phyloP scores from a whole-genome alignment of 2,113 vertebrate species.

The Serinus canaria region DNA sequence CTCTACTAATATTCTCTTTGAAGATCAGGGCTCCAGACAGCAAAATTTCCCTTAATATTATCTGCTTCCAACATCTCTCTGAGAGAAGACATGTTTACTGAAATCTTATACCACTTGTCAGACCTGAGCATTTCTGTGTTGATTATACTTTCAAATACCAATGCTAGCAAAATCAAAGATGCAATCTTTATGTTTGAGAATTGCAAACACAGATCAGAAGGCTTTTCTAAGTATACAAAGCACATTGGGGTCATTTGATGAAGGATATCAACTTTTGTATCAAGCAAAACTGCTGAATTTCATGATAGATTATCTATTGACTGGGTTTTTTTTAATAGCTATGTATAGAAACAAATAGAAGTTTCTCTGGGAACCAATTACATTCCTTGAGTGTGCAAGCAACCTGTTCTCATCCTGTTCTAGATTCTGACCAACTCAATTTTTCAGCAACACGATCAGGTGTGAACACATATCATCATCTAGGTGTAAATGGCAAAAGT shows the following conservation, averaged over 20 bases:
- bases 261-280: neutral
- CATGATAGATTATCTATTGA: neutral
- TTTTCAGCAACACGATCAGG: neutral
- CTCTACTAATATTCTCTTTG: conserved; percentile 8
- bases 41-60: conserved; percentile 31
- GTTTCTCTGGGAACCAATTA: neutral
- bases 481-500: neutral
- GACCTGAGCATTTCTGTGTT: conserved; percentile 27
- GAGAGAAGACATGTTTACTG: conserved; percentile 2
- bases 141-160: conserved; percentile 22
- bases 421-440: neutral
- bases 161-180: neutral
- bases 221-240: neutral
- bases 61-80: conserved; percentile 11
- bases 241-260: neutral
- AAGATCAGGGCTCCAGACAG: conserved; percentile 12
- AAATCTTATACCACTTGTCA: conserved; percentile 31
- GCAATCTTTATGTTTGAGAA: neutral
- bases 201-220: neutral
- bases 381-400: neutral
- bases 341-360: neutral
- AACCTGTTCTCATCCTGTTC: neutral
- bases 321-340: neutral
- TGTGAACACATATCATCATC: neutral
- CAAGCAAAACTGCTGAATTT: neutral